Evolutionary conservation across 2,113 vertebrate genomes (phyloP).

Genomic region (Aphyosemion australe): DNA sequence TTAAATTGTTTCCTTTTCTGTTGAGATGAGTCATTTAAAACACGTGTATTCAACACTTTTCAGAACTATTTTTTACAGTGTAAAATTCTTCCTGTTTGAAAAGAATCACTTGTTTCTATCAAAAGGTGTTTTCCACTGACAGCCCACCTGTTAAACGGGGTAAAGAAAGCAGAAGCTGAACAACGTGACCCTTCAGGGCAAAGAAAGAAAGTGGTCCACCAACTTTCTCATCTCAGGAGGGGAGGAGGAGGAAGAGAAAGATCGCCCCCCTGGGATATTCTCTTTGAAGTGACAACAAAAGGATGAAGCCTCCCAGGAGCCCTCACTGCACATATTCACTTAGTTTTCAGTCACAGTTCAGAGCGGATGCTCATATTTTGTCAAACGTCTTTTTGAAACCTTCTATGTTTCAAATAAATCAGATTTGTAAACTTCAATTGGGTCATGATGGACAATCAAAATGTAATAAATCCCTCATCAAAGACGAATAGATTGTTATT

Average conservation of each 20-base stretch:
- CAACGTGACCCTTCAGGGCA: conserved; percentile 9
- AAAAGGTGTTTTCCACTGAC: neutral
- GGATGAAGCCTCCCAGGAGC: conserved; percentile 36
- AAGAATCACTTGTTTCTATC: neutral
- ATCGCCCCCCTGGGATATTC: conserved; percentile 31
- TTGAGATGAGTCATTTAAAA: no score
- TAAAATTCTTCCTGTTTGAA: no score
- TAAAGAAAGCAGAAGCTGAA: conserved; percentile 4
- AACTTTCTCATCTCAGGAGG: conserved; percentile 25
- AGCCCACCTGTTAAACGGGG: conserved; percentile 2
- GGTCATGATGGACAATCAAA: neutral
- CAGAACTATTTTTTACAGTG: no score
- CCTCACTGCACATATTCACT: conserved; percentile 5
- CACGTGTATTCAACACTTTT: no score
- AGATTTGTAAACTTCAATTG: conserved; percentile 2
- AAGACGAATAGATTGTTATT: neutral
- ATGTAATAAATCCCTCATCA: conserved; percentile 1
- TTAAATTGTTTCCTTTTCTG: no score
- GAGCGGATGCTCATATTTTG: conserved; percentile 8
- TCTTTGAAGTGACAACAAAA: conserved; percentile 63
- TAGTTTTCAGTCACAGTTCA: conserved; percentile 19
- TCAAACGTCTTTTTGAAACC: neutral
- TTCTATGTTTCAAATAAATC: conserved; percentile 1
- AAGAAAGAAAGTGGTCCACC: conserved; percentile 6
- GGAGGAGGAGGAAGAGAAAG: conserved; percentile 16